Evolutionary conservation across 2,797 vertebrate genomes (phyloP).

Genomic region (Hoplostethus atlanticus): DNA sequence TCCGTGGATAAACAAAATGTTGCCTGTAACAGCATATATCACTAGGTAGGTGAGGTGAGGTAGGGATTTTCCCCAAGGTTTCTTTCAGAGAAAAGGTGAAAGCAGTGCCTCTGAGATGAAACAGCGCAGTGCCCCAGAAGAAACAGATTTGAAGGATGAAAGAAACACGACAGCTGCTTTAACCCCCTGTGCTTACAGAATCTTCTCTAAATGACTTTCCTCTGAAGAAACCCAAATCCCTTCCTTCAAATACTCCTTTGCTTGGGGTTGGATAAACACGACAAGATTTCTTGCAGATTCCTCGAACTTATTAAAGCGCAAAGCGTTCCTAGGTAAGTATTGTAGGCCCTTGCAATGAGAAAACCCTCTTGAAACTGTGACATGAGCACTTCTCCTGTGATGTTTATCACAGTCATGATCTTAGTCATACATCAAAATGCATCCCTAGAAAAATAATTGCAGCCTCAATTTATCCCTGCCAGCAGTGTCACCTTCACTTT

Average conservation of each 20-base stretch:
- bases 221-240: conserved; percentile 12
- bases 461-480: too few species aligned
- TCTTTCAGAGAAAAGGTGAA: conserved; percentile 23
- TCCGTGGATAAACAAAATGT: background rate
- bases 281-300: background rate
- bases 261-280: conserved; percentile 26
- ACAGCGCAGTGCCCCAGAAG: too few species aligned
- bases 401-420: too few species aligned
- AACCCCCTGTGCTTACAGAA: conserved; percentile 20
- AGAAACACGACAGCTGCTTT: conserved; percentile 21
- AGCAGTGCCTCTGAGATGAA: conserved; percentile 13
- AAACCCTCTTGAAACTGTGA: background rate
- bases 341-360: too few species aligned
- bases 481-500: too few species aligned
- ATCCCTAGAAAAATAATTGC: too few species aligned
- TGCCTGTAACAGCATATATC: conserved; percentile 8
- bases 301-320: background rate
- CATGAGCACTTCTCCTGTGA: too few species aligned
- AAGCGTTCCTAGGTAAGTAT: background rate
- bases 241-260: conserved; percentile 19
- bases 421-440: too few species aligned
- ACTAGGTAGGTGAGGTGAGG: background rate
- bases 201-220: conserved; percentile 23
- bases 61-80: conserved; percentile 10
- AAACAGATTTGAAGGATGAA: conserved; percentile 35